phyloP scores from a whole-genome alignment of 2,888 invertebrate species.

The Ashinkailepas kermadecensis region DNA sequence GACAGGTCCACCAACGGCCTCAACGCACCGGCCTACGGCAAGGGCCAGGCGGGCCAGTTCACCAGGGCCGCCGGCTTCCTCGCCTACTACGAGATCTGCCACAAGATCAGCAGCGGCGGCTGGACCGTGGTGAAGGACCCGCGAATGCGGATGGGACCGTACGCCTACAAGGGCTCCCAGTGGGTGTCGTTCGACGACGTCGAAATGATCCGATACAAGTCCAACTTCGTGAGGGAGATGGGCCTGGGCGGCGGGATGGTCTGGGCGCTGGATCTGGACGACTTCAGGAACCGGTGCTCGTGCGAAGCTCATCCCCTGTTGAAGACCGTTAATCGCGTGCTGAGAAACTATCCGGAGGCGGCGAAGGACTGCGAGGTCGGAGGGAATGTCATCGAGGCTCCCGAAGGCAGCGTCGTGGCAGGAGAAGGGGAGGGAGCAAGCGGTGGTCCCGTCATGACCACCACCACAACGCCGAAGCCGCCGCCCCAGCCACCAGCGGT shows the following conservation, averaged over 20 bases:
- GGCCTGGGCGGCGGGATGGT: constrained; percentile 81
- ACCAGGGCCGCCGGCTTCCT: constrained; percentile 65
- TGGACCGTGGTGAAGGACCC: constrained; percentile 39
- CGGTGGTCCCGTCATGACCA: not conserved
- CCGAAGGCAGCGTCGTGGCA: constrained; percentile 9
- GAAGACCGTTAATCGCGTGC: constrained; percentile 62
- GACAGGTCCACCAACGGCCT: constrained; percentile 53
- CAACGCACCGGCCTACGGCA: constrained; percentile 58
- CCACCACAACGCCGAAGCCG: constrained; percentile 21
- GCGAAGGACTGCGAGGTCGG: not conserved
- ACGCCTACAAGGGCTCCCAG: constrained; percentile 75
- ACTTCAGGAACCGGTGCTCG: constrained; percentile 68
- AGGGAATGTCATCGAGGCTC: not conserved
- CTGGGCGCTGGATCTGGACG: constrained; percentile 83
- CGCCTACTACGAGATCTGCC: constrained; percentile 55
- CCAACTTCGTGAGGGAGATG: constrained; percentile 65
- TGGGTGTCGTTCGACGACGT: constrained; percentile 87
- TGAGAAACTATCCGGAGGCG: constrained; percentile 42
- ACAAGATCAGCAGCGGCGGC: constrained; percentile 30
- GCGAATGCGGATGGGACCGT: constrained; percentile 50
- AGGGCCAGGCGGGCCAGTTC: constrained; percentile 60
- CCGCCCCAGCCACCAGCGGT: constrained; percentile 4
- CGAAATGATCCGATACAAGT: constrained; percentile 59
- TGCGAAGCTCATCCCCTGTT: constrained; percentile 72
- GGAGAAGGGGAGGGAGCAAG: not conserved